Percentiles rank a stretch among this genome's conserved stretches.
phyloP scores from a whole-genome alignment of 1,140 invertebrate species.

The Diorhabda carinulata region DNA sequence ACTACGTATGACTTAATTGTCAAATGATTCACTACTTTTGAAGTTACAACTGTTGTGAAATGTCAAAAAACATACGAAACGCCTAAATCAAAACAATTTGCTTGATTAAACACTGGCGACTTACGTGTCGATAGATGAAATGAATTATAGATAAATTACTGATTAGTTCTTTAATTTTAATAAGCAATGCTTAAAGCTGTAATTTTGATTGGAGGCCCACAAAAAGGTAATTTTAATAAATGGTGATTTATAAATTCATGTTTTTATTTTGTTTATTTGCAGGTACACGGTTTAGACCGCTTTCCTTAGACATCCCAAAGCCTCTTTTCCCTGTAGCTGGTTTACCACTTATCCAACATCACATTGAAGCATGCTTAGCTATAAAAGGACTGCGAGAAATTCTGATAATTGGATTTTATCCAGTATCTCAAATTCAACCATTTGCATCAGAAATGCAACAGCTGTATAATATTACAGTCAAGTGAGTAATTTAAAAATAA shows the following conservation, averaged over 20 bases:
- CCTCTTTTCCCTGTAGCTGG: constrained; percentile 96
- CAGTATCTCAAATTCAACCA: constrained; percentile 71
- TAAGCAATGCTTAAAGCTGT: constrained; percentile 66
- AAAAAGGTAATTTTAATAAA: constrained; percentile 58
- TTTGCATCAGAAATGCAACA: constrained; percentile 83
- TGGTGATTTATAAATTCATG: constrained; percentile 6
- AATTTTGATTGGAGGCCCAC: constrained; percentile 70
- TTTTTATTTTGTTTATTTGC: constrained; percentile 34
- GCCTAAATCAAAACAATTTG: not conserved
- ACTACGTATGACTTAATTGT: too few species aligned
- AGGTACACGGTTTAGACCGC: constrained; percentile 94
- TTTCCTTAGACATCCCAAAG: constrained; percentile 95
- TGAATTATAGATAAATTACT: not conserved
- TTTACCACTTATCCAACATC: constrained; percentile 90
- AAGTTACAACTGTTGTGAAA: too few species aligned
- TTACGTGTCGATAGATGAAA: not conserved
- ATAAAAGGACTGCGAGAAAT: constrained; percentile 82
- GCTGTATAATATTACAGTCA: constrained; percentile 77
- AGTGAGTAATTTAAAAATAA: constrained; percentile 50
- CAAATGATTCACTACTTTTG: too few species aligned
- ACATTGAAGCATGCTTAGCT: constrained; percentile 90
- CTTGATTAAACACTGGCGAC: not conserved
- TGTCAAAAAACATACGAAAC: too few species aligned
- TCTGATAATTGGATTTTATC: constrained; percentile 90
- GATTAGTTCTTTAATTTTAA: not conserved